These are phyloP conservation scores for Labeo rohita DNA, from an alignment of 2,113 vertebrate genomes.

Conservation along the genomic window DNA sequence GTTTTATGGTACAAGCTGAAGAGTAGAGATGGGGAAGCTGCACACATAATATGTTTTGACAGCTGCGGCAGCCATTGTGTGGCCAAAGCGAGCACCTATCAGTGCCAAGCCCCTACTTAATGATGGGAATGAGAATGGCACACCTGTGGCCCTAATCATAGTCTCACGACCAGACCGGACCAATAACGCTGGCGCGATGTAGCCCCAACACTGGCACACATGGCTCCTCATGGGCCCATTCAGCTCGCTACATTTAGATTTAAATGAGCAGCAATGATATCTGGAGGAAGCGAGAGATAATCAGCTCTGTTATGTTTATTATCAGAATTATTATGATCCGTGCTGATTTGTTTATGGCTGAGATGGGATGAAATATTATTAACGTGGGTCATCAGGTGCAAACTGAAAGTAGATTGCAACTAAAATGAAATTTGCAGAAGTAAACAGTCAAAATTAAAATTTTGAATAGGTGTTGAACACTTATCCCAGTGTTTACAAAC, in stretches of 20 bases:
- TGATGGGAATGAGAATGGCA: constrained; percentile 68
- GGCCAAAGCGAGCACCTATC: constrained; percentile 33
- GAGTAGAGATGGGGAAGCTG: constrained; percentile 36
- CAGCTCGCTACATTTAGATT: constrained; percentile 47
- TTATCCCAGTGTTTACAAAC: not conserved
- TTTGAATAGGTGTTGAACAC: not conserved
- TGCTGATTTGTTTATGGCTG: constrained; percentile 19
- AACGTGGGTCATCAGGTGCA: not conserved
- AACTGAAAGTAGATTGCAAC: not conserved
- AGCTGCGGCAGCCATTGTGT: constrained; percentile 55
- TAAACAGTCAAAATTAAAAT: not conserved
- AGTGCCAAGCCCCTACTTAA: constrained; percentile 65
- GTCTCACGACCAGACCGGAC: constrained; percentile 41
- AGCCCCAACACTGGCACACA: constrained; percentile 41
- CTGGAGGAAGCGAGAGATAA: constrained; percentile 41
- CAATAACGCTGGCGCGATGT: not conserved
- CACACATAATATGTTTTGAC: constrained; percentile 59
- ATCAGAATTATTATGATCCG: constrained; percentile 23
- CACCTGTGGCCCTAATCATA: constrained; percentile 70
- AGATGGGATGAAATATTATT: constrained; percentile 21
- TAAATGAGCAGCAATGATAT: constrained; percentile 53
- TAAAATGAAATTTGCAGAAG: not conserved
- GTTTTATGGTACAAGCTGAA: constrained; percentile 49
- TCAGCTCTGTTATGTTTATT: constrained; percentile 51
- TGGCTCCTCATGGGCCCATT: constrained; percentile 49